Evolutionary conservation across 2,888 invertebrate genomes (phyloP).

Genomic region (Eupeodes latifasciatus): DNA sequence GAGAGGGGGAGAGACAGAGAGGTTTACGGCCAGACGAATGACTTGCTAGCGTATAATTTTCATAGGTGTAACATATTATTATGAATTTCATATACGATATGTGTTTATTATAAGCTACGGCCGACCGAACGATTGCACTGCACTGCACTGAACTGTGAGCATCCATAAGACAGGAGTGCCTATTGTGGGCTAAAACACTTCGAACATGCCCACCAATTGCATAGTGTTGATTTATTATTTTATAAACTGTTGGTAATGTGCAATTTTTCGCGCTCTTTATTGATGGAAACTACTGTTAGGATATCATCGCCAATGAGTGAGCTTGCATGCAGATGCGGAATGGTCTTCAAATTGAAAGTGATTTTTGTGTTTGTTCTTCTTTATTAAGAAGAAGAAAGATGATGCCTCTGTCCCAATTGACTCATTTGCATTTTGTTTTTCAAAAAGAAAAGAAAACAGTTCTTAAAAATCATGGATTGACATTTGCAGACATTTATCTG

Average conservation of each 20-base stretch:
- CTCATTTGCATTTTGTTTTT: slow-evolving; percentile 13
- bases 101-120: slow-evolving; percentile 60
- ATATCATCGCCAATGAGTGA: background rate
- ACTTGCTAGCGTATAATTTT: slow-evolving; percentile 64
- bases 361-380: slow-evolving; percentile 36
- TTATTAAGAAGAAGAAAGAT: background rate
- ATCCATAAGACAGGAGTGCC: slow-evolving; percentile 38
- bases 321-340: background rate
- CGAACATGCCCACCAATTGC: slow-evolving; percentile 52
- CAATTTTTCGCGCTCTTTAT: slow-evolving; percentile 73
- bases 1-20: background rate
- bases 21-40: slow-evolving; percentile 20
- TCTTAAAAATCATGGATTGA: slow-evolving; percentile 72
- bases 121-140: background rate
- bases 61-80: slow-evolving; percentile 73
- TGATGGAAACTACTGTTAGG: slow-evolving; percentile 68
- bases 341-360: slow-evolving; percentile 55
- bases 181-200: slow-evolving; percentile 55
- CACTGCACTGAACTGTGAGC: slow-evolving; percentile 12
- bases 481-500: slow-evolving; percentile 77
- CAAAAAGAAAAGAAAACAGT: background rate
- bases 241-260: slow-evolving; percentile 74
- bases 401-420: background rate
- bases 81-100: slow-evolving; percentile 68
- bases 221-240: slow-evolving; percentile 72